phyloP scores from a whole-genome alignment of 2,113 vertebrate genomes.

The Periophthalmodon schlosseri region DNA sequence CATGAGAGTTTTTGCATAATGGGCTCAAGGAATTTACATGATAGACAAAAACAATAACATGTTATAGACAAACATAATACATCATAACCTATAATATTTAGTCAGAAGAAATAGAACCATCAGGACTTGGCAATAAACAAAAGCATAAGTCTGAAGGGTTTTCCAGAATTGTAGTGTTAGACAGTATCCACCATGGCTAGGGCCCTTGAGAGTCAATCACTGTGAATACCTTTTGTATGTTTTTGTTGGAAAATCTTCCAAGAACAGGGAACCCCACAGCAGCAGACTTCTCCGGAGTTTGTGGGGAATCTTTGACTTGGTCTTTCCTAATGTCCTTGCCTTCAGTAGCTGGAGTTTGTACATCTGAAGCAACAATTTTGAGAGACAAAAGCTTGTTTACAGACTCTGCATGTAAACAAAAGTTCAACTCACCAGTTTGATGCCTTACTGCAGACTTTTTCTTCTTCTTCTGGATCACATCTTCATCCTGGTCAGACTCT shows the following conservation, averaged over 20 bases:
- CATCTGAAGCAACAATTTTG: background rate
- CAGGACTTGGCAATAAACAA: background rate
- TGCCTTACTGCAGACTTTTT: background rate
- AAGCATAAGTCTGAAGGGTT: background rate
- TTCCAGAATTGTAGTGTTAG: background rate
- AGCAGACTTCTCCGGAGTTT: conserved; percentile 21
- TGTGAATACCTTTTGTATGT: conserved; percentile 73
- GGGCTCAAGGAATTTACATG: background rate
- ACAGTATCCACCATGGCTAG: background rate
- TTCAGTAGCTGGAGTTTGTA: conserved; percentile 2
- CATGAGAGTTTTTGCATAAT: background rate
- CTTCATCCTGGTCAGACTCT: background rate
- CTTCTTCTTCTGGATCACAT: background rate
- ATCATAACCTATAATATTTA: background rate
- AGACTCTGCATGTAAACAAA: background rate
- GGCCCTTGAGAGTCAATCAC: background rate
- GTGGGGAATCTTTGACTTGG: background rate
- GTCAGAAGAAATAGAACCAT: background rate
- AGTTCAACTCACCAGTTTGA: background rate
- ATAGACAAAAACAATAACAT: background rate
- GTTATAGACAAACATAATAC: too few relatives aligned
- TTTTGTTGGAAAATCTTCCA: conserved; percentile 77
- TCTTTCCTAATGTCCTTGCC: background rate
- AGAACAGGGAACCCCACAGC: conserved; percentile 71
- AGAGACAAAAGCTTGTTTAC: background rate